Evolutionary conservation across 2,888 invertebrate species (phyloP), one percentile per base, ranked within the genome.

Genomic region (Temnothorax ravouxi): DNA sequence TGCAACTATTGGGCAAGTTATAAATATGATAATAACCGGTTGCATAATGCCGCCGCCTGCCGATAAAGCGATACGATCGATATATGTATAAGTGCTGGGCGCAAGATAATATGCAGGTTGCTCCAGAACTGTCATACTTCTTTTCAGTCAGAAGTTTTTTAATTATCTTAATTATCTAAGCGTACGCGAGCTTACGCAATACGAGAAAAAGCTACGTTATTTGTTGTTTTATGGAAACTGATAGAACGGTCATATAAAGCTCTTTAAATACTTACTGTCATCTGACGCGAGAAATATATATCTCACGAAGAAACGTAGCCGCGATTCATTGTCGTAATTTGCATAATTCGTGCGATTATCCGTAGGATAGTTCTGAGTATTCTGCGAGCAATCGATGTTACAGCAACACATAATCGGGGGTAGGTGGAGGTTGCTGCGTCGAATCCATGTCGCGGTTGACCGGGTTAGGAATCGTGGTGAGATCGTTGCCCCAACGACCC

Each of bases 381-480:
- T 87, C 87, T 85, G 89, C 89, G 64, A 54, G 82, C 62, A 82
- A 88, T 89, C 89, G 89, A 89, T 89, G 84, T 64, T 84, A 88
- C 87, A 67, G 80, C 54, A 85, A 89, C 84, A 88, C 88, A 79
- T 89, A 89, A 87, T 88, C 87, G 84, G 87, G 83, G 69, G 52
- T 47, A 67, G 72, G 34, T 25, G 82, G 82, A 71, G 85, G 86
- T 69, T 75, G 89, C 81, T 84, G 86, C 84, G 84, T 84, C 87
- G 91, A 91, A 93, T 93, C 91, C 88, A 92, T 92, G 93, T 89
- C 89, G 92, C 87, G 91, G 93, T 92, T 93, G 94, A 94, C 94
- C 94, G 94, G 93, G 93, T 94, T 94, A 93, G 92, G 92, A 94
- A 93, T 94, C 94, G 93, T 88, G 89, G 89, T 74, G 91, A 91